Evolutionary conservation across 2,113 vertebrate species (phyloP).

Genomic region (Corvus cornix): DNA sequence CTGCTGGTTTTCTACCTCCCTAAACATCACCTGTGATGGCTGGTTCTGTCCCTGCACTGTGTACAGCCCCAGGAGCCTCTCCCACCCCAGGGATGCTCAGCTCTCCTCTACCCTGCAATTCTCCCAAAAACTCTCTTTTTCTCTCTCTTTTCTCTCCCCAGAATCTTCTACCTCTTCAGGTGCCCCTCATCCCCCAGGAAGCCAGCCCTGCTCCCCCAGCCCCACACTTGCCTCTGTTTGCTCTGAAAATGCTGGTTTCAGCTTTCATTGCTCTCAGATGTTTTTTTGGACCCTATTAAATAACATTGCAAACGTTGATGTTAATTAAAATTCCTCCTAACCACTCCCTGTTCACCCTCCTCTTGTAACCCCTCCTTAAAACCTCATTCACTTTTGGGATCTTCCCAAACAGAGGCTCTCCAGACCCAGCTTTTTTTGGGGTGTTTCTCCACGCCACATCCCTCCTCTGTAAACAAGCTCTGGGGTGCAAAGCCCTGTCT

Average conservation of each 20-base stretch:
- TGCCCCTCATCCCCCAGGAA: neutral
- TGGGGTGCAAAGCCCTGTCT: neutral
- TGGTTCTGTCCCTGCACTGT: rapidly evolving
- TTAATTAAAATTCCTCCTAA: conserved; percentile 58
- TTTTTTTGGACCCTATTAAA: conserved; percentile 28
- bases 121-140: neutral
- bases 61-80: neutral
- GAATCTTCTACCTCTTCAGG: neutral
- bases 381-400: conserved; percentile 24
- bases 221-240: neutral
- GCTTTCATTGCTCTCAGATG: conserved; percentile 7
- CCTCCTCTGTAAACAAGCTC: neutral
- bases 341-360: neutral
- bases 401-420: neutral
- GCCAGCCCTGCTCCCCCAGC: neutral
- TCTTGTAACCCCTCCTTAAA: conserved; percentile 35
- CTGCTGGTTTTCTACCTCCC: neutral
- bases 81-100: neutral
- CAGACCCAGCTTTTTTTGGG: neutral
- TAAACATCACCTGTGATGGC: neutral
- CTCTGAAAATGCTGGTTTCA: neutral
- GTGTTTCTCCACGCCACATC: neutral
- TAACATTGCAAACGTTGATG: neutral
- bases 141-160: neutral
- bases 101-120: neutral